Evolutionary conservation across 2,113 vertebrate species (phyloP).

Genomic region (Drymodes brunneopygia): DNA sequence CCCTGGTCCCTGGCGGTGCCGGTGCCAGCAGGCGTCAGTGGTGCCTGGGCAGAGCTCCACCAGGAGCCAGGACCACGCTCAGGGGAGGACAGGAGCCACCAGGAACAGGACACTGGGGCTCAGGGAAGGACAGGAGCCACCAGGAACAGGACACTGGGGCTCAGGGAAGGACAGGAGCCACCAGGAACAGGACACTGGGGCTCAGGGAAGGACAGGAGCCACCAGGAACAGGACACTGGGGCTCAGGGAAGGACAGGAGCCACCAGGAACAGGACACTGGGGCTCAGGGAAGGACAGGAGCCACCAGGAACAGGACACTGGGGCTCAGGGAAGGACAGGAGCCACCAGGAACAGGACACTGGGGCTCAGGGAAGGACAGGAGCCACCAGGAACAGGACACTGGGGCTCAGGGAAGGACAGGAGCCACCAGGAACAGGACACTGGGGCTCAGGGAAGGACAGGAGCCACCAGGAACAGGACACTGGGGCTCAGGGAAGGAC

Average conservation of each 20-base stretch:
- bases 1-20: accelerated
- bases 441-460: background rate
- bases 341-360: background rate
- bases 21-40: constrained; percentile 7
- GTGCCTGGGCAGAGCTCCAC: background rate
- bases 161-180: no score
- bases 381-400: background rate
- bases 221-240: background rate
- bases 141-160: background rate
- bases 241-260: background rate
- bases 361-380: background rate
- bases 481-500: background rate
- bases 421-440: background rate
- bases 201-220: background rate
- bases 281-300: background rate
- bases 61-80: background rate
- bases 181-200: no score
- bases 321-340: background rate
- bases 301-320: background rate
- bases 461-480: background rate
- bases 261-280: accelerated
- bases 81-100: background rate
- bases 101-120: no score
- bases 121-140: background rate
- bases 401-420: background rate